Base-by-base conservation (phyloP, 1,140 invertebrate genomes). In the Oedothorax gibbosus region DNA sequence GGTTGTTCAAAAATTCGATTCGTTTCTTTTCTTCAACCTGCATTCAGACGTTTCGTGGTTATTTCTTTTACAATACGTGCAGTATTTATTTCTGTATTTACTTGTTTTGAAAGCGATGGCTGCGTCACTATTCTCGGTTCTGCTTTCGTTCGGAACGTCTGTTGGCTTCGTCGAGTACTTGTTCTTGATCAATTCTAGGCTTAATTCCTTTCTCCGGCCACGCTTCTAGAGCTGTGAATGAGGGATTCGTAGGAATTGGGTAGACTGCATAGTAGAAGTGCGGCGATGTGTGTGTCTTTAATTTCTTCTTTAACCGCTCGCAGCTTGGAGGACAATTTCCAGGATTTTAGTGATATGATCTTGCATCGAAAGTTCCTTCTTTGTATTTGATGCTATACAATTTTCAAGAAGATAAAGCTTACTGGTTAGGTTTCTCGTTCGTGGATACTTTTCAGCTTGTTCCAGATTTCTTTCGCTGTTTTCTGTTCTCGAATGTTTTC, bases 391-490 rank as follows among this genome's bases (percentile, higher is more conserved):
- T 69, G n/a, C 14, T n/a, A 49, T 69, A 69, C n/a, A 69, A 49
- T 69, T 69, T 69, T 69, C 66, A 14, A 69, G 66, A 2, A 69
- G 35, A 69, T 20, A 69, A 5, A 69, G 66, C 35, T 69, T 69
- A 21, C 14, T n/a, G 3, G 66, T 69, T 69, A 20, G 4, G 7
- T 69, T 69, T 18, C 66, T 69, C 66, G 14, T 20, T 69, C 66
- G 20, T 69, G 66, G 11, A 21, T 69, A 14, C 21, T 69, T 21
- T 7, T 69, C 2, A 69, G 20, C 21, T 18, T 69, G 14, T 14
- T 69, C 66, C 66, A 69, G n/a, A 69, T 69, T 49, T 18, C n/a
- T 69, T 69, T 69, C n/a, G 66, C 66, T 14, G n/a, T 69, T 75
- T 75, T 75, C 51, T 50, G 21, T 15, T 75, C n/a, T 56, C n/a